Base-by-base conservation (phyloP, 2,113 vertebrate genomes). In the Scalopus aquaticus region DNA sequence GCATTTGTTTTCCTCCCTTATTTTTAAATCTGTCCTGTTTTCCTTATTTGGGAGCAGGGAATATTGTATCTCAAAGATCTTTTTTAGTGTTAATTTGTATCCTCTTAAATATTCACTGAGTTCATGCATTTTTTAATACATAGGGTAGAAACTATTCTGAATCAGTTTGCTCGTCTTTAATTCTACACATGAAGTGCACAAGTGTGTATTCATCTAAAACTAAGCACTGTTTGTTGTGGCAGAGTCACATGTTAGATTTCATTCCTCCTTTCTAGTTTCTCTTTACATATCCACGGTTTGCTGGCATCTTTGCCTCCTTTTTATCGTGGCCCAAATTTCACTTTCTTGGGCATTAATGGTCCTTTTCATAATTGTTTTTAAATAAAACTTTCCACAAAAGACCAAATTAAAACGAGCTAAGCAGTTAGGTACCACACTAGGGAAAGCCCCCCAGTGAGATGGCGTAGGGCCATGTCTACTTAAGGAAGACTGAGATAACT, bases 291-390 rank as follows among this genome's bases (percentile, higher is more conserved):
- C 13, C 49, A 73, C 80, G 32, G 9, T 81, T 94, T 83, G 58
- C 46, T 89, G 82, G 35, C 32, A 93, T 89, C 65, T 81, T 74
- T 69, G 51, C 32, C 81, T 72, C 42, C 32, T 78, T 95, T 91
- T 81, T 32, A 81, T 92, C n/a, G 62, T 93, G 64, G 54, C 78
- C 42, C 79, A 90, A 70, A 84, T 92, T 95, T 94, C 49, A 51
- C 46, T 83, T 94, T 93, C 35, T 88, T 94, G 39, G 83, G 70
- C 20, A 97, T 93, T 89, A 94, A 81, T 82, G 30, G 20, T 44
- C 44, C 37, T 88, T 91, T 94, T 81, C 42, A 90, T 95, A 94
- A 88, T 78, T 89, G n/a, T 88, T 96, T 95, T 95, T 78, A 96
- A 97, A 74, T 90, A 95, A 95, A 96, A 90, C 19, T 78, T 91